Percentiles rank a stretch among this genome's conserved stretches.
Evolutionary conservation across 2,797 vertebrate species (phyloP).

Genomic region (Acipenser oxyrinchus): DNA sequence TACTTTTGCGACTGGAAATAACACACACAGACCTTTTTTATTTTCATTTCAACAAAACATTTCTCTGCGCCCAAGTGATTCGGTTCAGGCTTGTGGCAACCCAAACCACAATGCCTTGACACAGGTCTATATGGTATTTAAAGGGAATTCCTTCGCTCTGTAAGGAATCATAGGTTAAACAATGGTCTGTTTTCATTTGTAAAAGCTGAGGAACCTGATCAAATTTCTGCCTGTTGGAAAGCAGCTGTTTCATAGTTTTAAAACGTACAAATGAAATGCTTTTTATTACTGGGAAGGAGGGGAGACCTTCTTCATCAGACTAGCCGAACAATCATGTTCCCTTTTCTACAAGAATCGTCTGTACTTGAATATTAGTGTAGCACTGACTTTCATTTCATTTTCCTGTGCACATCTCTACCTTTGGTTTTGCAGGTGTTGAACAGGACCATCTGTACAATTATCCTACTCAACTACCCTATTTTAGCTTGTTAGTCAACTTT

Average conservation of each 20-base stretch:
- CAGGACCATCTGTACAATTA: not conserved
- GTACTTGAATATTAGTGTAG: not conserved
- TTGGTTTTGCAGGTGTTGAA: not conserved
- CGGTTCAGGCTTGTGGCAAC: constrained; percentile 21
- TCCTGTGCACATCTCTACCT: not conserved
- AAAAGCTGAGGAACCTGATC: constrained; percentile 25
- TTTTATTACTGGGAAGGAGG: too few relatives aligned
- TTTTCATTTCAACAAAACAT: constrained; percentile 21
- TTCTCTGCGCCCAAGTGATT: constrained; percentile 15
- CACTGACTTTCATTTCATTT: not conserved
- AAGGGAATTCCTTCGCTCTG: constrained; percentile 15
- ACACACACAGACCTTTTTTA: constrained; percentile 17
- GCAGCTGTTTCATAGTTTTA: constrained; percentile 56
- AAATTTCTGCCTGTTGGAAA: constrained; percentile 50
- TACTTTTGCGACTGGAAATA: constrained; percentile 34
- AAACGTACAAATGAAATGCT: constrained; percentile 18
- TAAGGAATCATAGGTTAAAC: too few relatives aligned
- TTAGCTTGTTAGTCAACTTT: not conserved
- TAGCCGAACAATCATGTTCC: not conserved
- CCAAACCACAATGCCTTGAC: constrained; percentile 31
- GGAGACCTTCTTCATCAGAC: not conserved
- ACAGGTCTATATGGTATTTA: constrained; percentile 21
- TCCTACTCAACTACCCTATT: too few relatives aligned
- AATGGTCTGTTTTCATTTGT: too few relatives aligned
- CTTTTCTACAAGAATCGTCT: too few relatives aligned